Evolutionary conservation across 2,113 vertebrate species (phyloP).

Genomic region (Zosterops borbonicus): DNA sequence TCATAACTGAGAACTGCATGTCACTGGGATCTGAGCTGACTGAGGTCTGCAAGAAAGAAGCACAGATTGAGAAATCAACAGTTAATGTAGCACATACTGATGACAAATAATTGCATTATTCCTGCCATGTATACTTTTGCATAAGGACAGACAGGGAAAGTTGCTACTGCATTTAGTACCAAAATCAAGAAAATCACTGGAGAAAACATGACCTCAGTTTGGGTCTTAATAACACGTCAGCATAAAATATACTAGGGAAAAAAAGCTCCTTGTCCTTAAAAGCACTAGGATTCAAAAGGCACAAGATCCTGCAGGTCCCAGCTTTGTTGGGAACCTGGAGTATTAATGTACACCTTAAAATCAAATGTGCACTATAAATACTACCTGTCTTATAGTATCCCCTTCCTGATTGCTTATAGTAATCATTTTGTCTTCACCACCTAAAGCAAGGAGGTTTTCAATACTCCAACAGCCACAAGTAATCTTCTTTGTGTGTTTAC

Average conservation of each 20-base stretch:
- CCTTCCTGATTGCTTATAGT: constrained; percentile 96
- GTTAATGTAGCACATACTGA: not conserved
- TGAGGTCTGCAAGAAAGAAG: constrained; percentile 73
- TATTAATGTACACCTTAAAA: not conserved
- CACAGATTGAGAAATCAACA: not conserved
- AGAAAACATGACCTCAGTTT: not conserved
- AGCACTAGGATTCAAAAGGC: not conserved
- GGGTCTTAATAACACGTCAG: not conserved
- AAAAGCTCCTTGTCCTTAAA: not conserved
- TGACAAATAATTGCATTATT: not conserved
- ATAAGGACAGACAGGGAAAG: not conserved
- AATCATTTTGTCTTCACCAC: constrained; percentile 91
- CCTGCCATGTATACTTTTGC: not conserved
- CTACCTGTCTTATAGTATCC: constrained; percentile 93
- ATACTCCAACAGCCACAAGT: constrained; percentile 95
- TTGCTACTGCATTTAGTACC: not conserved
- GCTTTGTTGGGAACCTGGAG: not conserved
- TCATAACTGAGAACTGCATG: constrained; percentile 90
- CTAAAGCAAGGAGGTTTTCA: constrained; percentile 92
- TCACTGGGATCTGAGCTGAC: constrained; percentile 86
- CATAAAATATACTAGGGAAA: not conserved
- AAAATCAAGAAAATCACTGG: not conserved
- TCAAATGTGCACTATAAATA: not conserved
- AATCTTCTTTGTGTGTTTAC: constrained; percentile 93
- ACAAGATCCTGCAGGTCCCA: not conserved